Conservation (phyloP, 2,797 vertebrate genomes). For the Denticeps clupeoides region DNA sequence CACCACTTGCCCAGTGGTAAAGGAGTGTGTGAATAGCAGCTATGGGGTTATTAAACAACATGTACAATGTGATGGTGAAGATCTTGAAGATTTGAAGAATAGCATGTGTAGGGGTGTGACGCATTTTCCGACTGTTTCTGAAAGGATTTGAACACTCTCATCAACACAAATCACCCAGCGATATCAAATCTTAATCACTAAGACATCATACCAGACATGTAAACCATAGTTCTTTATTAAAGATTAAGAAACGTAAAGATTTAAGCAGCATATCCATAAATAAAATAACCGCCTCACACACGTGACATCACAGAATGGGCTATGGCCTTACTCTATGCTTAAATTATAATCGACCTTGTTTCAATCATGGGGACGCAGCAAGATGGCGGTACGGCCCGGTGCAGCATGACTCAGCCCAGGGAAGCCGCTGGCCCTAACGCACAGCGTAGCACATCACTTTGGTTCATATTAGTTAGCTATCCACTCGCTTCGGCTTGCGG, state of each 20-base stretch:
- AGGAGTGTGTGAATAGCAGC: too few relatives aligned
- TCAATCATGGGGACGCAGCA: too few relatives aligned
- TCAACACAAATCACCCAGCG: too few relatives aligned
- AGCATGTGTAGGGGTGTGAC: too few relatives aligned
- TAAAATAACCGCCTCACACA: conserved; percentile 54
- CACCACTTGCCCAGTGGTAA: too few relatives aligned
- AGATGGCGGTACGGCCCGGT: too few relatives aligned
- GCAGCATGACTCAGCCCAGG: too few relatives aligned
- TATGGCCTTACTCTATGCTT: conserved; percentile 19
- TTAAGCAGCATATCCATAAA: conserved; percentile 69
- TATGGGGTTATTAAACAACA: too few relatives aligned
- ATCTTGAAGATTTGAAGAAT: too few relatives aligned
- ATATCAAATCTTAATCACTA: conserved; percentile 6
- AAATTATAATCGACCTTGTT: conserved; percentile 12
- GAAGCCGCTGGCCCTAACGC: conserved; percentile 27
- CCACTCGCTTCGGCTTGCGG: conserved; percentile 24
- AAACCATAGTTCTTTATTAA: conserved; percentile 69
- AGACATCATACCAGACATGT: conserved; percentile 30
- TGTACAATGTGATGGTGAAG: too few relatives aligned
- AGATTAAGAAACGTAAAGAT: conserved; percentile 70
- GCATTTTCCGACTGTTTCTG: too few relatives aligned
- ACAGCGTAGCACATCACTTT: conserved; percentile 40
- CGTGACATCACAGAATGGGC: conserved; percentile 45
- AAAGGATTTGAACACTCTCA: too few relatives aligned
- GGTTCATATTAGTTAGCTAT: conserved; percentile 41